Evolutionary conservation across 2,113 vertebrate species (phyloP).

Genomic region (Toxotes jaculatrix): DNA sequence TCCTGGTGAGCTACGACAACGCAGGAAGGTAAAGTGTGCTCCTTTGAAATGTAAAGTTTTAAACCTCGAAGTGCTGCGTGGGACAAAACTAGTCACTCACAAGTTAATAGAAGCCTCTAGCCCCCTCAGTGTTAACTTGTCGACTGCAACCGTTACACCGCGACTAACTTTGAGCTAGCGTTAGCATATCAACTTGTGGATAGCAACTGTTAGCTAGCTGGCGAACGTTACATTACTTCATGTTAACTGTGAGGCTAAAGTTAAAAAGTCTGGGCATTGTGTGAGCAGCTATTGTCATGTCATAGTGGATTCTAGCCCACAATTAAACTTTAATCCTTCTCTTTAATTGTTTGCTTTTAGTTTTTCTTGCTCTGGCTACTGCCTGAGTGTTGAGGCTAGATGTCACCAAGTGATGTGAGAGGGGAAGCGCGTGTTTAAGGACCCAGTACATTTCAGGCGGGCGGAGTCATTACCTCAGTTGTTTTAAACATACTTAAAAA

Average conservation of each 20-base stretch:
- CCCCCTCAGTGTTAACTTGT: accelerated
- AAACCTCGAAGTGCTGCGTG: background rate
- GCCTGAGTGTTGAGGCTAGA: constrained; percentile 26
- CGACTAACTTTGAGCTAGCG: background rate
- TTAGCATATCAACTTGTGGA: constrained; percentile 49
- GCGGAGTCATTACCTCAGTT: constrained; percentile 37
- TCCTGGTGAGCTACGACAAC: constrained; percentile 82
- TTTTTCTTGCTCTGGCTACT: background rate
- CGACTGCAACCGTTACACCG: background rate
- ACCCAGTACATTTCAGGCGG: background rate
- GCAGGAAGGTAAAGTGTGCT: constrained; percentile 78
- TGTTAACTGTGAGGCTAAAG: too few relatives aligned
- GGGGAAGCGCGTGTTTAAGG: constrained; percentile 49
- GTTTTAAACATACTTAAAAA: too few relatives aligned
- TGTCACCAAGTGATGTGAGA: constrained; percentile 22
- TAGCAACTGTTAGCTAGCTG: constrained; percentile 45
- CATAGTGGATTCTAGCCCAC: accelerated
- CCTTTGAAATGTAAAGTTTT: constrained; percentile 34
- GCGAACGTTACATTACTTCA: background rate
- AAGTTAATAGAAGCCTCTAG: too few relatives aligned
- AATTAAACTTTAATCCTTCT: background rate
- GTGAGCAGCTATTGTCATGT: background rate
- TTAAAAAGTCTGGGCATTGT: background rate
- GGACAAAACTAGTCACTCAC: accelerated
- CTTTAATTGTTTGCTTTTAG: accelerated